These are phyloP conservation scores for Beaufortia kweichowensis DNA, from an alignment of 2,113 vertebrate species.

Conservation along the genomic window DNA sequence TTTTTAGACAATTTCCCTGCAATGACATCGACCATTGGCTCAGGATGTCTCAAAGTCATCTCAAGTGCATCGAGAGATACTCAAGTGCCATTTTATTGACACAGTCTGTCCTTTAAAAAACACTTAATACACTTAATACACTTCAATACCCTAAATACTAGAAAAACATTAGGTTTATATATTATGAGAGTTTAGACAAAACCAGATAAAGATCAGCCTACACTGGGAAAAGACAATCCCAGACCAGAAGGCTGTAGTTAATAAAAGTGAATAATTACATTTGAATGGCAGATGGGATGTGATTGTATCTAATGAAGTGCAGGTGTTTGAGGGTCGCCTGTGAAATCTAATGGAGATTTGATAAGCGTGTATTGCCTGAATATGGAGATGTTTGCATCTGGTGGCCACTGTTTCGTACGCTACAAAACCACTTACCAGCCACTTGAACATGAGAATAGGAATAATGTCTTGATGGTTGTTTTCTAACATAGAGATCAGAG, in stretches of 20 bases:
- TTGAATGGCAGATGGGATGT: slow-evolving; percentile 18
- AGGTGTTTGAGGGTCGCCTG: slow-evolving; percentile 21
- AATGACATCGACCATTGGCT: not conserved
- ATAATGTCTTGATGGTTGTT: not conserved
- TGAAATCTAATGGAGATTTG: slow-evolving; percentile 14
- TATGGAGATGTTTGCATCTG: slow-evolving; percentile 1
- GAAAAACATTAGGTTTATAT: not conserved
- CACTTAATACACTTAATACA: not conserved
- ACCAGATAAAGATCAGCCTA: not conserved
- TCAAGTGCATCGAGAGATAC: not conserved
- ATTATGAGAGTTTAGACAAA: not conserved
- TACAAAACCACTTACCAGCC: not conserved
- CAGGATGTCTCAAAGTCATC: not conserved
- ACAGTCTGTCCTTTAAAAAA: not conserved
- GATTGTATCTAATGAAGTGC: slow-evolving; percentile 28
- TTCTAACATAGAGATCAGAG: not conserved
- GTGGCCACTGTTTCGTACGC: not conserved
- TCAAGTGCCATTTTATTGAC: not conserved
- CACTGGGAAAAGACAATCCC: not conserved
- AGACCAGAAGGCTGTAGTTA: not conserved
- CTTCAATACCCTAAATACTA: not conserved
- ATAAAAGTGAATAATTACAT: slow-evolving; percentile 18
- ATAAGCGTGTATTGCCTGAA: not conserved
- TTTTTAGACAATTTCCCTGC: not conserved
- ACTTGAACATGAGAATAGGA: not conserved